phyloP scores from a whole-genome alignment of 2,888 invertebrate species.

The Orchesella flavescens region DNA sequence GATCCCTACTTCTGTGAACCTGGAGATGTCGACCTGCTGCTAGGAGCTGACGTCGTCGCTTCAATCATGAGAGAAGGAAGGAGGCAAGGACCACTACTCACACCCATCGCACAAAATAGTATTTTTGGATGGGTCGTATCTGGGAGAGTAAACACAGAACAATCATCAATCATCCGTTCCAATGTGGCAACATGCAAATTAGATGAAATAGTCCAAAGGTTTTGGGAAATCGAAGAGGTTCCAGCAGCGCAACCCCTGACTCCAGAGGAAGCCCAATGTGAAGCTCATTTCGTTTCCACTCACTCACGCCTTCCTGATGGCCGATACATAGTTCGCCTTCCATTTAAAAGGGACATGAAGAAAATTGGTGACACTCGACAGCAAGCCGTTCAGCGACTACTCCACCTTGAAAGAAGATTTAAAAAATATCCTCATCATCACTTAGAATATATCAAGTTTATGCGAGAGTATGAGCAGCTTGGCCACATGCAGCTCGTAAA shows the following conservation, averaged over 20 bases:
- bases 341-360: neutral
- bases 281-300: slow-evolving; percentile 7
- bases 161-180: neutral
- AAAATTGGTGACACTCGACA: neutral
- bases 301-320: neutral
- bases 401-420: slow-evolving; percentile 29
- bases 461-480: slow-evolving; percentile 34
- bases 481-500: slow-evolving; percentile 36
- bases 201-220: neutral
- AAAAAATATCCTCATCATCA: neutral
- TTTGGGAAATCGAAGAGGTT: slow-evolving; percentile 19
- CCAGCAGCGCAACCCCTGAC: neutral
- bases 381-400: slow-evolving; percentile 5
- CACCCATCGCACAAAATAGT: slow-evolving; percentile 27
- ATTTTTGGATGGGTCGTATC: slow-evolving; percentile 45
- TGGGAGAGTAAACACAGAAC: neutral
- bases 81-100: neutral
- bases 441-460: slow-evolving; percentile 41
- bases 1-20: slow-evolving; percentile 10
- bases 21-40: slow-evolving; percentile 22
- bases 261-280: slow-evolving; percentile 3
- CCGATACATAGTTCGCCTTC: slow-evolving; percentile 16
- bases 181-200: neutral
- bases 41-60: slow-evolving; percentile 25
- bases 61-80: slow-evolving; percentile 8